Evolutionary conservation across 2,113 vertebrate species (phyloP), one percentile per base, ranked within the genome.

Genomic region (Pandion haliaetus): DNA sequence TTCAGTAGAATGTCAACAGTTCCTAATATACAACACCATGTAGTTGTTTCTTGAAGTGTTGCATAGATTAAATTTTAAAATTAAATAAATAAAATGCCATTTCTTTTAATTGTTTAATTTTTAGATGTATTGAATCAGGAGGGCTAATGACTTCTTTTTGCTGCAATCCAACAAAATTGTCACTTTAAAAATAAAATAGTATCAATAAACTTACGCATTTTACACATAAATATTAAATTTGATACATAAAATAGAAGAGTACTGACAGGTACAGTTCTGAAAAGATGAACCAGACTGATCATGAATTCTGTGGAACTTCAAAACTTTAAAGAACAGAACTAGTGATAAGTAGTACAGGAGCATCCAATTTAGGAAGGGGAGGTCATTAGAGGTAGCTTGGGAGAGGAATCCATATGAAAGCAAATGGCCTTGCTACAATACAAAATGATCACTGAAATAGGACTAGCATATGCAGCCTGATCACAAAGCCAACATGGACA

Each of bases 51-150:
- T 98, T 98, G 98, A 98, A 96, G 98, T 98, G 99, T 98, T 99
- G 99, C 99, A 99, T 99, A 99, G 99, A 98, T 98, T 92, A 97
- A 91, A 93, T 93, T 95, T 97, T 86, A 40, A 96, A 98, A 97
- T 90, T 65, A 98, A 98, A 98, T 98, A 96, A 97, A 97, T 96
- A 98, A 95, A 97, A 97, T 71, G n/a, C 38, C 15, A 63, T 97
- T 96, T 96, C 88, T 92, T 96, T 94, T 93, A 96, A 87, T 97
- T 95, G 54, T 71, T 95, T 96, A 95, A 94, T 93, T 98, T 97
- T 96, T 67, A 77, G 31, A 86, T 91, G 34, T 40, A 79, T 81
- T 95, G 71, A 93, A 63, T 92, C 70, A 96, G 91, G 80, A 98
- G 86, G 69, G 95, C 76, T 94, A 97, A 95, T 78, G 82, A 97